Conservation (phyloP, 2,888 invertebrate genomes). For the Phrixothrix hirtus region DNA sequence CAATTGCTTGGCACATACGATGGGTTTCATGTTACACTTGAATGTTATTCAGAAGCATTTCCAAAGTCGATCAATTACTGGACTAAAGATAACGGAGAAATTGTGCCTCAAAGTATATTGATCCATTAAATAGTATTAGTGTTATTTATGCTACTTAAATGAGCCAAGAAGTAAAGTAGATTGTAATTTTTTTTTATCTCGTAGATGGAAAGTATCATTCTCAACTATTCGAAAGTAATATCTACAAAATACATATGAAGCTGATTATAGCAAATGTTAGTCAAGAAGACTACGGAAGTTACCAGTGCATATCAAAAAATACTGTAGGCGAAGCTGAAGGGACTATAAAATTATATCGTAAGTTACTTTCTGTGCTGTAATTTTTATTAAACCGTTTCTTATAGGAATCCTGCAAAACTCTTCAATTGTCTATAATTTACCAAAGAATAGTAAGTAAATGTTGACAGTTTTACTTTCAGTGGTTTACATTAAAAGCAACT, state of each 20-base stretch:
- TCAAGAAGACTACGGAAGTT: conserved; percentile 66
- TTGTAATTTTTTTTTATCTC: no score
- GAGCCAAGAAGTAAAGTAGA: no score
- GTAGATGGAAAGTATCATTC: conserved; percentile 35
- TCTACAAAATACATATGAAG: conserved; percentile 73
- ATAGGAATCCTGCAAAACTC: conserved; percentile 8
- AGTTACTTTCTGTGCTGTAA: conserved; percentile 49
- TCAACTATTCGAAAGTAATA: conserved; percentile 64
- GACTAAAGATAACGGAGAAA: conserved; percentile 66
- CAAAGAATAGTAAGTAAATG: conserved; percentile 14
- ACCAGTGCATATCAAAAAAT: conserved; percentile 75
- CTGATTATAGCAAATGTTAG: conserved; percentile 65
- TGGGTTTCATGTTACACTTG: conserved; percentile 65
- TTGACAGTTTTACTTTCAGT: neutral
- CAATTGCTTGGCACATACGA: conserved; percentile 68
- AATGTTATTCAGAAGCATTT: conserved; percentile 70
- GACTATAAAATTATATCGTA: conserved; percentile 72
- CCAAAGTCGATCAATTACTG: conserved; percentile 71
- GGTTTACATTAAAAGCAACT: neutral
- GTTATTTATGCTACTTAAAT: neutral
- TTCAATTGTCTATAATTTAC: neutral
- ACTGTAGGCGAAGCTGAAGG: conserved; percentile 74
- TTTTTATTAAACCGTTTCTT: neutral
- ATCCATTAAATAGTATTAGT: neutral
- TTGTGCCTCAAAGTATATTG: conserved; percentile 63